Conservation (phyloP, 1,140 invertebrate genomes). For the Drosophila pandora region DNA sequence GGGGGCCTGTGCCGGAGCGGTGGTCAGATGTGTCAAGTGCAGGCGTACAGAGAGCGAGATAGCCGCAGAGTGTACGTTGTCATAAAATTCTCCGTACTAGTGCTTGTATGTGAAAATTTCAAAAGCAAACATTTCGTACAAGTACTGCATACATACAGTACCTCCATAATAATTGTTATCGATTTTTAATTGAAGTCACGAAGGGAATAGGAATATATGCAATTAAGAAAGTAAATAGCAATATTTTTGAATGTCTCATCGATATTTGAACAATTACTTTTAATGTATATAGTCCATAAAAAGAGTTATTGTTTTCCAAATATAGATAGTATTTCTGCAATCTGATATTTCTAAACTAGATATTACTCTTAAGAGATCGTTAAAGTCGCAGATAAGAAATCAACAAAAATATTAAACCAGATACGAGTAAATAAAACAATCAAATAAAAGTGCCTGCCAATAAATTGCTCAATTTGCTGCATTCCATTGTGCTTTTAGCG, state of each 20-base stretch:
- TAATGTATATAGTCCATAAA: neutral
- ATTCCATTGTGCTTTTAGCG: constrained; percentile 34
- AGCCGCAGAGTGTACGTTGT: constrained; percentile 7
- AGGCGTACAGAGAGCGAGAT: constrained; percentile 19
- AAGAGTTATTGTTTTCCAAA: too few relatives aligned
- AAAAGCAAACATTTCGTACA: constrained; percentile 29
- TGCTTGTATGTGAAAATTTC: constrained; percentile 1
- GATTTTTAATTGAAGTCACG: constrained; percentile 39
- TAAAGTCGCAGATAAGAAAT: too few relatives aligned
- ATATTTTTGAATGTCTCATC: constrained; percentile 18
- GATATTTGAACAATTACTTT: neutral
- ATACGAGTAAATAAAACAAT: neutral
- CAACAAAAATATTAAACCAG: neutral
- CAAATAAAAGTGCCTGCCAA: neutral
- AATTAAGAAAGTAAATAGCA: constrained; percentile 28
- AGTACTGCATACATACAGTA: neutral
- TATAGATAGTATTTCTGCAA: too few relatives aligned
- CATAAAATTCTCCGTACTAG: constrained; percentile 18
- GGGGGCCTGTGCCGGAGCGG: neutral
- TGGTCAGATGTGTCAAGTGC: constrained; percentile 42
- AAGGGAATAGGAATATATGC: constrained; percentile 6
- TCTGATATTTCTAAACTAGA: too few relatives aligned
- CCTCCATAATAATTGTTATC: constrained; percentile 28
- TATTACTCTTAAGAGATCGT: too few relatives aligned
- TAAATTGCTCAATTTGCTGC: constrained; percentile 40